Percentiles rank a stretch among this genome's conserved stretches.
These are phyloP conservation scores for Adrianichthys oophorus DNA, from an alignment of 2,797 vertebrate genomes.

Conservation along the genomic window DNA sequence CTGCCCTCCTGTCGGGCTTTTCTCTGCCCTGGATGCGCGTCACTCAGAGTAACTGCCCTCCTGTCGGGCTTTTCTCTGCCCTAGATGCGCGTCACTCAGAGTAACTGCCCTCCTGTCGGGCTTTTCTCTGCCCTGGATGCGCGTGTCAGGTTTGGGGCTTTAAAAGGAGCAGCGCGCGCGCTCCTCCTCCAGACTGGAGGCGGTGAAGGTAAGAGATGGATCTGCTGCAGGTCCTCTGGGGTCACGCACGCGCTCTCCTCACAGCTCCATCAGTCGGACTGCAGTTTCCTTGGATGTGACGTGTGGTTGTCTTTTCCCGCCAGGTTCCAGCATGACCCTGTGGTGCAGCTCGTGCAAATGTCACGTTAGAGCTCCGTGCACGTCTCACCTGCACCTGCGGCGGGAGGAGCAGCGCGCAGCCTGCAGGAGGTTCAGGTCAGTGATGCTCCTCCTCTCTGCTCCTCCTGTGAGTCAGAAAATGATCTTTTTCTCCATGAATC, in stretches of 20 bases:
- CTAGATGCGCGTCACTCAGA: constrained; percentile 60
- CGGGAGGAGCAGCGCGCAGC: constrained; percentile 22
- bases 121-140: constrained; percentile 33
- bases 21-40: constrained; percentile 28
- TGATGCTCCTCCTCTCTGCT: constrained; percentile 7
- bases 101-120: constrained; percentile 36
- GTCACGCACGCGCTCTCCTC: background rate
- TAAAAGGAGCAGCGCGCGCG: constrained; percentile 55
- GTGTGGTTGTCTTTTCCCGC: background rate
- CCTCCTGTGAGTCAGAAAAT: constrained; percentile 8
- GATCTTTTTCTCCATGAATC: background rate
- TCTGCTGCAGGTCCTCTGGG: background rate
- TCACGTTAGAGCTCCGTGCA: constrained; percentile 40
- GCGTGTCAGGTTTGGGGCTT: constrained; percentile 56
- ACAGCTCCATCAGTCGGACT: no score
- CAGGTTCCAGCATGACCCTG: constrained; percentile 46
- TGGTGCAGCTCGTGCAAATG: constrained; percentile 64
- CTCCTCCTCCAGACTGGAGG: constrained; percentile 23
- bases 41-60: constrained; percentile 59
- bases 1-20: constrained; percentile 19
- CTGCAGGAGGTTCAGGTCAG: constrained; percentile 70
- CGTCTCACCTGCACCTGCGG: constrained; percentile 25
- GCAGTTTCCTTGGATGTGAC: no score
- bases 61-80: constrained; percentile 3
- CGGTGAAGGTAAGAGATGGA: constrained; percentile 43